phyloP scores from a whole-genome alignment of 2,113 vertebrate genomes.

The Murina feae region DNA sequence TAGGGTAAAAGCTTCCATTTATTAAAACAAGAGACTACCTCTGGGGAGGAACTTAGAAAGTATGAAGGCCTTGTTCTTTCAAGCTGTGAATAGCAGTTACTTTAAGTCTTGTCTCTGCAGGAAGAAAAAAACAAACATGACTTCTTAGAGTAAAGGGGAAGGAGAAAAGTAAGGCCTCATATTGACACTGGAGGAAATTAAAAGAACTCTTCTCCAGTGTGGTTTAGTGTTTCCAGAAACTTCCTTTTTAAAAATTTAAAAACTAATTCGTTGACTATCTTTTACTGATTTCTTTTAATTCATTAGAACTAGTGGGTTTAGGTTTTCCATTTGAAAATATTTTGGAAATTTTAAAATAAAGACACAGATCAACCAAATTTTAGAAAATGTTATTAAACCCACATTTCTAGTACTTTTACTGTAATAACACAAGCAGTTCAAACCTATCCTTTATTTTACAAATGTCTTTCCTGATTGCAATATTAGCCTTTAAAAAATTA shows the following conservation, averaged over 20 bases:
- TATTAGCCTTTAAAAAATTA: neutral
- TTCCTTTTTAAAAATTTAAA: neutral
- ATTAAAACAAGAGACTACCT: constrained; percentile 52
- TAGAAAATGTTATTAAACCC: neutral
- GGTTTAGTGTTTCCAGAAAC: neutral
- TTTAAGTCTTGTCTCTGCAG: constrained; percentile 58
- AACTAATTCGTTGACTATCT: neutral
- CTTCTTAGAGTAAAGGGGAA: constrained; percentile 39
- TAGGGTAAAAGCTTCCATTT: constrained; percentile 59
- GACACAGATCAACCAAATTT: neutral
- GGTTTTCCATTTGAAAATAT: neutral
- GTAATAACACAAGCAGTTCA: neutral
- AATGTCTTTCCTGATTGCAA: neutral
- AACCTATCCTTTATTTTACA: neutral
- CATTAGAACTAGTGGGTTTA: neutral
- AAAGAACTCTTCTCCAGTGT: neutral
- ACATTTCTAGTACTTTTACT: neutral
- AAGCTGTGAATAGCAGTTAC: constrained; percentile 63
- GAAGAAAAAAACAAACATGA: constrained; percentile 51
- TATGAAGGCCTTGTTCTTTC: constrained; percentile 59
- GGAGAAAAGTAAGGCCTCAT: neutral
- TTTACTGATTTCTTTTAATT: neutral
- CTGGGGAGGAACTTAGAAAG: constrained; percentile 41
- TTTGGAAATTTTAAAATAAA: neutral
- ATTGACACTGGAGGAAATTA: neutral